A percentile compares a stretch with the other conserved stretches of the same genome.
These are phyloP conservation scores for Adrianichthys oophorus DNA, from an alignment of 2,797 vertebrate genomes.

Conservation along the genomic window DNA sequence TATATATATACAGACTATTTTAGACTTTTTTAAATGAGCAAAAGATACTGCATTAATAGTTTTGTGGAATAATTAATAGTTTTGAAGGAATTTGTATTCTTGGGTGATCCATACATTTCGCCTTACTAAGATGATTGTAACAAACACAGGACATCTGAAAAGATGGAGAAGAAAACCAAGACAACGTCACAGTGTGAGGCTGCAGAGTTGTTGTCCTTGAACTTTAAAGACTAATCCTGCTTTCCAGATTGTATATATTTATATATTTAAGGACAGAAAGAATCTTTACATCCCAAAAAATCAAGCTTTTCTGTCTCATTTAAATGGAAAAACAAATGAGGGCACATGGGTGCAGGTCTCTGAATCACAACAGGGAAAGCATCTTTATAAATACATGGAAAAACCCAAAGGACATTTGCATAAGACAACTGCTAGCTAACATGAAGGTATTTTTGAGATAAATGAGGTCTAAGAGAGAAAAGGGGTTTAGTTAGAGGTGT, in stretches of 20 bases:
- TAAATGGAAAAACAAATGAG: slow-evolving; percentile 47
- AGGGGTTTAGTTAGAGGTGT: slow-evolving; percentile 4
- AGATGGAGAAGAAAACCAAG: neutral
- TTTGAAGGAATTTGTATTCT: too few species aligned
- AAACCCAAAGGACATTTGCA: slow-evolving; percentile 20
- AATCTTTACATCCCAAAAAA: slow-evolving; percentile 15
- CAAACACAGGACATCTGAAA: slow-evolving; percentile 10
- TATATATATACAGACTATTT: slow-evolving; percentile 8
- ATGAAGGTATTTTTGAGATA: slow-evolving; percentile 11
- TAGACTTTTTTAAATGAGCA: too few species aligned
- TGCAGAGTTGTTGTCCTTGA: too few species aligned
- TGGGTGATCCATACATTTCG: too few species aligned
- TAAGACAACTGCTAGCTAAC: slow-evolving; percentile 14
- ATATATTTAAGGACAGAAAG: too few species aligned
- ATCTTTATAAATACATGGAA: neutral
- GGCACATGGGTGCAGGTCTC: slow-evolving; percentile 18
- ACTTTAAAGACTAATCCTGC: too few species aligned
- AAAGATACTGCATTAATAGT: too few species aligned
- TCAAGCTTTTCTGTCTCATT: slow-evolving; percentile 63
- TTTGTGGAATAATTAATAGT: too few species aligned
- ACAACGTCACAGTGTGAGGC: neutral
- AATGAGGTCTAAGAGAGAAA: slow-evolving; percentile 11
- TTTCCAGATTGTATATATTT: too few species aligned
- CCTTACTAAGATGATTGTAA: neutral
- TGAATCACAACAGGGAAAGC: slow-evolving; percentile 23